Percentiles rank a stretch among this genome's conserved stretches.
Conservation (phyloP, 2,797 vertebrate genomes). For the Pipistrellus pygmaeus region DNA sequence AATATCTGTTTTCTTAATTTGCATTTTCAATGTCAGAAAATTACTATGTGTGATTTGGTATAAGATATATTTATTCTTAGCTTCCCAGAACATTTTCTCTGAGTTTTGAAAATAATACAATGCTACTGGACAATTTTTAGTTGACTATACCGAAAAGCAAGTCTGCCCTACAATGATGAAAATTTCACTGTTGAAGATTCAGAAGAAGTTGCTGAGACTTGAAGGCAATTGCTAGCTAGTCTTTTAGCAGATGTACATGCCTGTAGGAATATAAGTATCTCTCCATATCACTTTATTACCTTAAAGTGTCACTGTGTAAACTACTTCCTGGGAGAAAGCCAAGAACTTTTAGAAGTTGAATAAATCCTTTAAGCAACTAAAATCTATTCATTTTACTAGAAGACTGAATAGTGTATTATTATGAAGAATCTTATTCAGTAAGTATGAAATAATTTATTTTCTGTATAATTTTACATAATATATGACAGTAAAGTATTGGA, state of each 20-base stretch:
- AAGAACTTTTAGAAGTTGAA: slow-evolving; percentile 67
- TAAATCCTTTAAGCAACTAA: slow-evolving; percentile 65
- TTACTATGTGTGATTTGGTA: not conserved
- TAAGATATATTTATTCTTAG: not conserved
- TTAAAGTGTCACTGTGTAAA: slow-evolving; percentile 66
- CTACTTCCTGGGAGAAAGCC: slow-evolving; percentile 73
- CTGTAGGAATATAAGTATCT: slow-evolving; percentile 54
- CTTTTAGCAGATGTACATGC: slow-evolving; percentile 69
- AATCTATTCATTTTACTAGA: slow-evolving; percentile 65
- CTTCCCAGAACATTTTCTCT: not conserved
- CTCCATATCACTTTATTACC: slow-evolving; percentile 68
- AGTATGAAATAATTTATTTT: slow-evolving; percentile 59
- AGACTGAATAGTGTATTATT: not conserved
- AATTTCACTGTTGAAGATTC: not conserved
- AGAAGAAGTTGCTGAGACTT: not conserved
- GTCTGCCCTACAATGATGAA: not conserved
- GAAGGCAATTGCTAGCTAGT: slow-evolving; percentile 31
- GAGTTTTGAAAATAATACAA: not conserved
- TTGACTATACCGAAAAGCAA: not conserved
- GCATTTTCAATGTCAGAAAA: not conserved
- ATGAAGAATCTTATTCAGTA: slow-evolving; percentile 55
- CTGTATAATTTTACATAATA: slow-evolving; percentile 54
- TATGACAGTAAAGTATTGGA: not conserved
- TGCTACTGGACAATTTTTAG: not conserved
- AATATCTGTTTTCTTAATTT: slow-evolving; percentile 24